Conservation (phyloP, 2,888 invertebrate species). For the Melieria crassipennis region DNA sequence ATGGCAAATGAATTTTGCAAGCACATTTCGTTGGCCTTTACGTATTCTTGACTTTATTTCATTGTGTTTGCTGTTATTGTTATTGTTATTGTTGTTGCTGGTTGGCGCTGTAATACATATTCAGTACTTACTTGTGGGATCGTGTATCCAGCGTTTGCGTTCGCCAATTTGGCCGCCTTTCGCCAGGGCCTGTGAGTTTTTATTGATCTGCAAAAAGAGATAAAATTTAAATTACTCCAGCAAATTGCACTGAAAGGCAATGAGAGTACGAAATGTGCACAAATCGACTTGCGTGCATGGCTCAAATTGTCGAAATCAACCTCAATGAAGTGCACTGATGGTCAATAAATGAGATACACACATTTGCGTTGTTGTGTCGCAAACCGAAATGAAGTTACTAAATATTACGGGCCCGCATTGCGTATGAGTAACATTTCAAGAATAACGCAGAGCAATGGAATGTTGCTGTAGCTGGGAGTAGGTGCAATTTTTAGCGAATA, state of each 20-base stretch:
- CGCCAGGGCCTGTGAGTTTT: conserved; percentile 56
- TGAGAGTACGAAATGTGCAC: too few relatives aligned
- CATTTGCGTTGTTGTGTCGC: too few relatives aligned
- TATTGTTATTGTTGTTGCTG: background rate
- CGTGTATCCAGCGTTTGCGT: conserved; percentile 81
- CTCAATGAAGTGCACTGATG: too few relatives aligned
- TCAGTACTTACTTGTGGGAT: conserved; percentile 76
- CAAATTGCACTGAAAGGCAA: background rate
- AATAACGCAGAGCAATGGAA: too few relatives aligned
- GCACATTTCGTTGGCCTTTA: background rate
- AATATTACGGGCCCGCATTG: too few relatives aligned
- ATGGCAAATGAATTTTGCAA: background rate
- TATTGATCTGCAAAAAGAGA: conserved; percentile 57
- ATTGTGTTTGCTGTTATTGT: background rate
- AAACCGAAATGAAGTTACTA: too few relatives aligned
- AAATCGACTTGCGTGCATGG: too few relatives aligned
- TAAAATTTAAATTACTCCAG: conserved; percentile 27
- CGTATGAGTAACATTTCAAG: too few relatives aligned
- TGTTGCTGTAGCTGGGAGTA: too few relatives aligned
- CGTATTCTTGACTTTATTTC: background rate
- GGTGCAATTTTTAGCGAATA: too few relatives aligned
- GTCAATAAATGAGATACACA: too few relatives aligned
- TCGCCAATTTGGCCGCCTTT: conserved; percentile 67
- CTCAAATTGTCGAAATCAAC: too few relatives aligned
- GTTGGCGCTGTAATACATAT: background rate